A percentile compares a stretch with the other conserved stretches of the same genome.
Evolutionary conservation across 2,113 vertebrate genomes (phyloP).

Genomic region (Alethe castanea): DNA sequence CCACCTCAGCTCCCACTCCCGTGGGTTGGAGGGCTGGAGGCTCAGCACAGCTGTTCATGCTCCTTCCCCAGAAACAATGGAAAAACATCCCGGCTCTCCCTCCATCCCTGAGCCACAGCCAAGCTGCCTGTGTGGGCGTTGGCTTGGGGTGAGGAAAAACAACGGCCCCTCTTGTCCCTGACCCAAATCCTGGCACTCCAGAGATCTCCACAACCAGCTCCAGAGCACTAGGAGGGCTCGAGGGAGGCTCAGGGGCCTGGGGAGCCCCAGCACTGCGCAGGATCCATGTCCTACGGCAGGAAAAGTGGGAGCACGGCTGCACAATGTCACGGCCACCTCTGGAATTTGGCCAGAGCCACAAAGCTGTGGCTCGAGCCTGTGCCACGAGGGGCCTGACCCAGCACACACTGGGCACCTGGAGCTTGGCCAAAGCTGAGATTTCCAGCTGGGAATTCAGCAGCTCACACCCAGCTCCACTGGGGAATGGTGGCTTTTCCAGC

Average conservation of each 20-base stretch:
- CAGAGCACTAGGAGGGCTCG: accelerated
- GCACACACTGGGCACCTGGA: background rate
- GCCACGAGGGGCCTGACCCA: accelerated
- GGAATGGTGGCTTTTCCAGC: background rate
- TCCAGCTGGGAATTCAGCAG: background rate
- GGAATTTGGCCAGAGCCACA: background rate
- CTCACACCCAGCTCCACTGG: background rate
- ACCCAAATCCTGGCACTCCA: accelerated
- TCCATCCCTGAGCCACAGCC: background rate
- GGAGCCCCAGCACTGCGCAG: accelerated
- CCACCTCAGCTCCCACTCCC: background rate
- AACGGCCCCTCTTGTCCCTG: accelerated
- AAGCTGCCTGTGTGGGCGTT: background rate
- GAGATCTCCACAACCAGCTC: background rate
- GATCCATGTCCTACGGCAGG: accelerated
- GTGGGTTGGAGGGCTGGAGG: accelerated
- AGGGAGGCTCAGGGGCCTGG: background rate
- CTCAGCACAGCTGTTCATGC: accelerated
- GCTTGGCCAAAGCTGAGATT: background rate
- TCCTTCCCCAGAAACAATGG: background rate
- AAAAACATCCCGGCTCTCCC: background rate
- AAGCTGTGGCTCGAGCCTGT: background rate
- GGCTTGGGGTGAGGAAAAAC: background rate
- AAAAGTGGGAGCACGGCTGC: accelerated
- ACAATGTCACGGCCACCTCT: accelerated